Evolutionary conservation across 2,888 invertebrate species (phyloP).

Genomic region (Parnassius mnemosyne): DNA sequence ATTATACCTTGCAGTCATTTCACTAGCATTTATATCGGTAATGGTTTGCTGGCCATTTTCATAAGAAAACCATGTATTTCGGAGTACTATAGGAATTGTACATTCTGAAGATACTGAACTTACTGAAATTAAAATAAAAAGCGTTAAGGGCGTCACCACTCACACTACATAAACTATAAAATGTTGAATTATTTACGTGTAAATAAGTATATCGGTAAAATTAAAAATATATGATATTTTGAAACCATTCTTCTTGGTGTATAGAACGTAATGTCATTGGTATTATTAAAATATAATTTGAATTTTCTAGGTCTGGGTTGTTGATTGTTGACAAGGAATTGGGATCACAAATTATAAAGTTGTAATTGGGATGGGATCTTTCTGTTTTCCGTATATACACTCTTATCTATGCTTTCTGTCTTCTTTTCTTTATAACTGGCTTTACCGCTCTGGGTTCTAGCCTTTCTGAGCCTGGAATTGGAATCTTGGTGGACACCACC

Average conservation of each 20-base stretch:
- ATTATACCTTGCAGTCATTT: conserved; percentile 84
- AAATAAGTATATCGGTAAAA: conserved; percentile 12
- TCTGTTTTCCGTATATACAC: no score
- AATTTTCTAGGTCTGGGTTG: no score
- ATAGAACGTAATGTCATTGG: no score
- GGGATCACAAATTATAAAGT: no score
- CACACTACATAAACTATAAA: conserved; percentile 3
- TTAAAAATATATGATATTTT: conserved; percentile 8
- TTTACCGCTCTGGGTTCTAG: accelerated
- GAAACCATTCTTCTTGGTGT: neutral
- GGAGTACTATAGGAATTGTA: conserved; percentile 87
- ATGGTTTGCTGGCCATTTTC: conserved; percentile 91
- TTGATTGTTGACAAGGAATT: no score
- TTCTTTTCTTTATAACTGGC: no score
- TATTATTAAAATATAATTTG: neutral
- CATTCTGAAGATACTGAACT: conserved; percentile 74
- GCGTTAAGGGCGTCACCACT: conserved; percentile 60
- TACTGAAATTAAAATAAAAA: conserved; percentile 48
- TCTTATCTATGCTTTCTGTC: no score
- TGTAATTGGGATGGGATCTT: no score
- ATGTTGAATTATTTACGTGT: conserved; percentile 23
- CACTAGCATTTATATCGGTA: conserved; percentile 89
- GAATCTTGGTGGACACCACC: no score
- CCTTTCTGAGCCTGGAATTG: accelerated
- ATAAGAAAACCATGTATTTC: conserved; percentile 95